phyloP scores from a whole-genome alignment of 1,140 invertebrate species.

The Oreohelix idahoensis region DNA sequence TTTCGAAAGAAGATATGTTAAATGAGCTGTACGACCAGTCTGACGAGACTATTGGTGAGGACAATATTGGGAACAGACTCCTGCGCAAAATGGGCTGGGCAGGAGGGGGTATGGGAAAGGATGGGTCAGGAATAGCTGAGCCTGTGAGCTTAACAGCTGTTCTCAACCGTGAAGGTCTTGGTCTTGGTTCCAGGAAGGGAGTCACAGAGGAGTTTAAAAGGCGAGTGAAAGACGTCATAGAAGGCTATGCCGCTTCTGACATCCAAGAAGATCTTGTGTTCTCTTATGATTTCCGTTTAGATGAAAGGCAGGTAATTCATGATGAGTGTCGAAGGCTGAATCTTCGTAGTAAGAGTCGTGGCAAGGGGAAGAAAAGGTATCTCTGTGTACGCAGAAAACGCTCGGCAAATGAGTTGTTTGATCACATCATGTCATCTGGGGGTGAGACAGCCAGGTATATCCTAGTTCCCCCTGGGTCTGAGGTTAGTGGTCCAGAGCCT shows the following conservation, averaged over 20 bases:
- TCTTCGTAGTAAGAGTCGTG: conserved; percentile 78
- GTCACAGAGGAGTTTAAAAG: conserved; percentile 53
- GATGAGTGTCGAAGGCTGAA: conserved; percentile 69
- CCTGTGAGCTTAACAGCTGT: conserved; percentile 74
- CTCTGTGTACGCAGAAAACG: conserved; percentile 75
- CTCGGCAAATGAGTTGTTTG: conserved; percentile 62
- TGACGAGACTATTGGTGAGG: conserved; percentile 68
- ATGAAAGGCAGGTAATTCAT: conserved; percentile 81
- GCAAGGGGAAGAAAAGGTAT: conserved; percentile 72
- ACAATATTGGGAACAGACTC: conserved; percentile 80
- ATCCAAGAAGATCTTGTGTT: conserved; percentile 78
- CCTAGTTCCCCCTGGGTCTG: conserved; percentile 64
- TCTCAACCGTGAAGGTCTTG: conserved; percentile 62
- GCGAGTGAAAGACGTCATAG: conserved; percentile 51
- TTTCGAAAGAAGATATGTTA: conserved; percentile 60
- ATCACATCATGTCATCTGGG: conserved; percentile 65
- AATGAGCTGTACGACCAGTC: conserved; percentile 74
- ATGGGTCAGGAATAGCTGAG: conserved; percentile 78
- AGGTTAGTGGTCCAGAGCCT: background rate
- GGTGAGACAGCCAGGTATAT: conserved; percentile 72
- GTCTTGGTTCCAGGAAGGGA: conserved; percentile 52
- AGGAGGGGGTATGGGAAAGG: conserved; percentile 83
- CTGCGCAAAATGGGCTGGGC: conserved; percentile 87
- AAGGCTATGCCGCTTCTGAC: conserved; percentile 58
- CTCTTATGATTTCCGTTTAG: conserved; percentile 80